Percentiles rank a stretch among this genome's conserved stretches.
Conservation (phyloP, 2,888 invertebrate genomes). For the Hypomecis atomaria region DNA sequence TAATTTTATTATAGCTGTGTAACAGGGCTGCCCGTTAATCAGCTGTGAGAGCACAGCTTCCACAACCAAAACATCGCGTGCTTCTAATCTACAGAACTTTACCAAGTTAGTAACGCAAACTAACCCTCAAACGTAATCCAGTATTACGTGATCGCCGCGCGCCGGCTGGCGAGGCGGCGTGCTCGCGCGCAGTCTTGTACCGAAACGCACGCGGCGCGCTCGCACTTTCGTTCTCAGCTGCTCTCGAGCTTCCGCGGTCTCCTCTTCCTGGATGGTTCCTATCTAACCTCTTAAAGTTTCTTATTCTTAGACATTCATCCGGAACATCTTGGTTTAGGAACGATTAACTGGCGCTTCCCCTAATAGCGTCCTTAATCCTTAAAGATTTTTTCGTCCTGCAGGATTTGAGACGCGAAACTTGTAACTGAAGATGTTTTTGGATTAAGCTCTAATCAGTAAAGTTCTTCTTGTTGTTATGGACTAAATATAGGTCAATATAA, state of each 20-base stretch:
- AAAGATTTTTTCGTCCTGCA: neutral
- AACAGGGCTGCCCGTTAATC: too few relatives aligned
- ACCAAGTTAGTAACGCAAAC: slow-evolving; percentile 28
- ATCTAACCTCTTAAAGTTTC: slow-evolving; percentile 6
- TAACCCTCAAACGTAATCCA: slow-evolving; percentile 46
- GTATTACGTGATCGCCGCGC: slow-evolving; percentile 76
- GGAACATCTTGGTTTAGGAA: neutral
- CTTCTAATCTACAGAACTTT: slow-evolving; percentile 15
- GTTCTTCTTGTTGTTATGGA: too few relatives aligned
- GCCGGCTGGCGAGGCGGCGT: slow-evolving; percentile 52
- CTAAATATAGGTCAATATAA: neutral
- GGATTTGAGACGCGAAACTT: slow-evolving; percentile 1
- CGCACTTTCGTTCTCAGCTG: slow-evolving; percentile 78
- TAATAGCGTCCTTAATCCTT: neutral
- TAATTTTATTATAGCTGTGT: too few relatives aligned
- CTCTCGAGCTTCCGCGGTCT: slow-evolving; percentile 56
- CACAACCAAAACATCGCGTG: neutral
- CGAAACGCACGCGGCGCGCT: slow-evolving; percentile 69
- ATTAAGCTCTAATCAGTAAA: too few relatives aligned
- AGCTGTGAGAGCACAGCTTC: neutral
- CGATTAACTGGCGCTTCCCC: neutral
- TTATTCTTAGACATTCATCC: neutral
- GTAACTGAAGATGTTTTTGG: neutral
- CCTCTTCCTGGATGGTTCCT: slow-evolving; percentile 30
- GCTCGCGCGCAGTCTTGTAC: slow-evolving; percentile 65